phyloP scores from a whole-genome alignment of 1,140 invertebrate genomes.

The Lithobius niger region DNA sequence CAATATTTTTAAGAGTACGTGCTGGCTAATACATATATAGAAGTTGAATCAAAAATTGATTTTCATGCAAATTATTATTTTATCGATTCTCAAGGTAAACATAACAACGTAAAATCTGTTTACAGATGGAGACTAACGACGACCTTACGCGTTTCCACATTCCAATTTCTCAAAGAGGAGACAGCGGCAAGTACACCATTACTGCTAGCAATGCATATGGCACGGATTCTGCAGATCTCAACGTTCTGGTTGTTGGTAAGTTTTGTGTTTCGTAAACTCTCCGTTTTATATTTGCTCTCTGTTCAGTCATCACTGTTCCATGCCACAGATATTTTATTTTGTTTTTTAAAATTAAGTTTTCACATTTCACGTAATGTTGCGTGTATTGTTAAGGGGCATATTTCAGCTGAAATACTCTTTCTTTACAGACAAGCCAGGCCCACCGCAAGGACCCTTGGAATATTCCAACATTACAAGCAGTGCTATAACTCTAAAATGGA shows the following conservation, averaged over 20 bases:
- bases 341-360: too few relatives aligned
- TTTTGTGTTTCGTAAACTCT: too few relatives aligned
- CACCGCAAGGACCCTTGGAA: slow-evolving; percentile 72
- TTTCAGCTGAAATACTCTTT: too few relatives aligned
- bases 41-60: too few relatives aligned
- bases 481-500: slow-evolving; percentile 80
- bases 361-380: too few relatives aligned
- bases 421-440: slow-evolving; percentile 76
- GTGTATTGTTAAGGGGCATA: too few relatives aligned
- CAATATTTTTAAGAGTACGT: too few relatives aligned
- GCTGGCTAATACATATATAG: too few relatives aligned
- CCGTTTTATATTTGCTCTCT: too few relatives aligned
- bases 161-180: slow-evolving; percentile 73
- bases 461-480: slow-evolving; percentile 67
- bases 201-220: slow-evolving; percentile 79
- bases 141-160: slow-evolving; percentile 75
- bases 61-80: background rate
- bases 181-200: slow-evolving; percentile 85
- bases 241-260: slow-evolving; percentile 50
- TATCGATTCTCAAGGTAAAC: background rate
- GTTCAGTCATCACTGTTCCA: too few relatives aligned
- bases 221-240: slow-evolving; percentile 80
- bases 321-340: slow-evolving; percentile 5
- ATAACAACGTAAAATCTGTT: slow-evolving; percentile 1
- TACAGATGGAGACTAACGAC: slow-evolving; percentile 59